Evolutionary conservation across 2,113 vertebrate genomes (phyloP), one percentile per base, ranked within the genome.

Genomic region (Regulus satrapa): DNA sequence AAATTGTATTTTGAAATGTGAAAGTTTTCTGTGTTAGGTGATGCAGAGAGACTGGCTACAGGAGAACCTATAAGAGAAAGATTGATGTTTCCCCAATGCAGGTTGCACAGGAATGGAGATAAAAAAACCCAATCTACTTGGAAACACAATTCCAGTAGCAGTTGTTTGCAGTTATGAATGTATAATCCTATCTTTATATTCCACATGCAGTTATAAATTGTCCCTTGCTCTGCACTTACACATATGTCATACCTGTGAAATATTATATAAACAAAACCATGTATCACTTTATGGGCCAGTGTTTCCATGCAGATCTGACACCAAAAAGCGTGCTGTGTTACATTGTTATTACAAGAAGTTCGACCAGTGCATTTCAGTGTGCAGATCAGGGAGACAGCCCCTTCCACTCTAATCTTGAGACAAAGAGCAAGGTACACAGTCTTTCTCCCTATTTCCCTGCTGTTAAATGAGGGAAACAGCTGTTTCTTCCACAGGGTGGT

Each of bases 171-270:
- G 58, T 83, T 90, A 89, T 73, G 80, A 85, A 82, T 88, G 82
- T 74, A 93, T 79, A 96, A 75, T 94, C 76, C 76, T 95, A 95
- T 82, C 77, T 95, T 97, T 96, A 91, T 94, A 95, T 95, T 96
- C 89, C 94, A 94, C 64, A 64, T 63, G 84, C 63, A 85, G 71
- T 63, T 79, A 96, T 92, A 97, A 97, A 97, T 95, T 92, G 49
- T 63, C 94, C 61, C 84, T 85, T 84, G 49, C 67, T 89, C 41
- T 89, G 34, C 63, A 81, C 52, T 95, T 95, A 91, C 74, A 74
- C 91, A 63, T 94, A 91, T 88, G 83, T 83, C 92, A 91, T 67
- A 89, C 52, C 64, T 79, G 41, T 91, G 95, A 96, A 97, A 96
- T 94, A 97, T 93, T 96, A 86, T 78, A 92, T 75, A 94, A 97